These are phyloP conservation scores for Graphium colonna DNA, from an alignment of 2,888 invertebrate genomes.

Conservation along the genomic window DNA sequence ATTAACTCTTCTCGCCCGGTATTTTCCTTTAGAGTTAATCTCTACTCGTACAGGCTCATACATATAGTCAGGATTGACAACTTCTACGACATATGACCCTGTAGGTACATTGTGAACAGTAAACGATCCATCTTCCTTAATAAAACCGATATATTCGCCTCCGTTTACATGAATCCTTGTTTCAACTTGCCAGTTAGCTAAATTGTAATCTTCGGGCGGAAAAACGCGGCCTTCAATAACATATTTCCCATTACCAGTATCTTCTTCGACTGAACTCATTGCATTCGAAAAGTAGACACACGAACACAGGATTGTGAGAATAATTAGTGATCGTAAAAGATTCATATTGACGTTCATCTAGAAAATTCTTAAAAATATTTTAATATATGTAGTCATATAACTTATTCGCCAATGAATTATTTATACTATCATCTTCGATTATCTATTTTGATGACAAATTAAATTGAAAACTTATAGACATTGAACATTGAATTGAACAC, in stretches of 20 bases:
- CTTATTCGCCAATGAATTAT: not conserved
- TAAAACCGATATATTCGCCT: slow-evolving; percentile 92
- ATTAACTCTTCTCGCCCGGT: slow-evolving; percentile 95
- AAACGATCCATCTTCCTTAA: slow-evolving; percentile 95
- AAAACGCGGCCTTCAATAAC: slow-evolving; percentile 90
- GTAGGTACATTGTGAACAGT: slow-evolving; percentile 91
- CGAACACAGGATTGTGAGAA: slow-evolving; percentile 11
- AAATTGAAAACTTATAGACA: not conserved
- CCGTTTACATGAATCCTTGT: slow-evolving; percentile 92
- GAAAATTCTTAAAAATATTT: not conserved
- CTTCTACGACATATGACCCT: slow-evolving; percentile 96
- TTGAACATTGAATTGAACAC: not conserved
- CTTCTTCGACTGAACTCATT: slow-evolving; percentile 43
- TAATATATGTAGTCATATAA: not conserved
- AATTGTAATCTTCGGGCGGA: slow-evolving; percentile 82
- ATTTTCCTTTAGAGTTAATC: slow-evolving; percentile 98
- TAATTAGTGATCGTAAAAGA: not conserved
- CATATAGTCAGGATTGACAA: slow-evolving; percentile 92
- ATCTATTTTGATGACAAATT: not conserved
- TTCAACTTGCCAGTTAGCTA: slow-evolving; percentile 86
- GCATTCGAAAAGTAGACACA: slow-evolving; percentile 39
- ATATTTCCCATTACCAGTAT: slow-evolving; percentile 79
- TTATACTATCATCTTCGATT: slow-evolving; percentile 3
- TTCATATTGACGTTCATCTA: slow-evolving; percentile 10
- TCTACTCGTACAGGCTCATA: slow-evolving; percentile 98